Base-by-base conservation (phyloP, 2,888 invertebrate species). In the Meloe dianella region DNA sequence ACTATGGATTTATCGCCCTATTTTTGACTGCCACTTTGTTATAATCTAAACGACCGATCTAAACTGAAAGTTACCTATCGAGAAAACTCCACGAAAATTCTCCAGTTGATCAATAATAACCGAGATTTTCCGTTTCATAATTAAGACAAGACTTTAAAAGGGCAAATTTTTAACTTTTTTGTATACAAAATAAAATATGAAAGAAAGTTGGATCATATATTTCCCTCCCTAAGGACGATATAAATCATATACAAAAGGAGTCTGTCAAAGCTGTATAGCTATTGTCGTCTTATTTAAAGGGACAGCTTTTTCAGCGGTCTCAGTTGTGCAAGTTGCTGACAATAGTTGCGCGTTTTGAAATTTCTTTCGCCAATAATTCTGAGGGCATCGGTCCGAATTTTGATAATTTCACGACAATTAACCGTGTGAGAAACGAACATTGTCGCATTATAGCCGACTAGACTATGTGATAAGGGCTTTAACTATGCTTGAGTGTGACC, bases 51-150 rank as follows among this genome's bases (percentile, higher is more conserved):
- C 60, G 62, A 66, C 54, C 58, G n/a, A 66, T 66, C 63, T 57
- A 32, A 30, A 59, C 30, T 59, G 27, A 27, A 27, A 27, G 27
- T 27, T 27, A 35, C 64, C 65, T 63, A 65, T 70, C 69, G 67
- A 63, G 27, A 27, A 27, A 27, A 3, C 27, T 27, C n/a, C 27
- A 27, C 27, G 66, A 64, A 56, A 64, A 61, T 69, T 69, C 67
- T 63, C 57, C 68, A 67, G 69, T 27, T 68, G 71, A 73, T 71
- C 73, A 68, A 72, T 69, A 71, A 65, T 57, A 62, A 61, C 24
- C 27, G 60, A 30, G 61, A 57, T 51, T 41, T 27, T 14, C 14
- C 32, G 32, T 32, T 32, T 32, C 7, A 32, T 32, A 32, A 32
- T 32, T 32, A 32, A 1, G 32, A 7, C 27, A 4, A 32, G 32